phyloP scores from a whole-genome alignment of 2,888 invertebrate genomes.

The Bibio marci region DNA sequence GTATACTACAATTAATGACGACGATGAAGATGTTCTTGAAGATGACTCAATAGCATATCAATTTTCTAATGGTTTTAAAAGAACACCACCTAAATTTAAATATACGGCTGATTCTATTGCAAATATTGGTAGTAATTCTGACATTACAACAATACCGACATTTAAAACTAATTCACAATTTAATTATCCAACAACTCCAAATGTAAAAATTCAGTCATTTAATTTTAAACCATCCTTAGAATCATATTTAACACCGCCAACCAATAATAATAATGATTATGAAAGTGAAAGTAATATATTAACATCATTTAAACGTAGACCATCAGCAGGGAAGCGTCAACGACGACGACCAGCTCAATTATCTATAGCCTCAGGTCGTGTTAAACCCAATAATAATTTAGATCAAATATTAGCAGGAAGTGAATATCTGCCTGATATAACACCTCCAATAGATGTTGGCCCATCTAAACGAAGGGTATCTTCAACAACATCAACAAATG shows the following conservation, averaged over 20 bases:
- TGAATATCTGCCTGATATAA: background rate
- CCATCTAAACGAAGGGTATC: too few species aligned
- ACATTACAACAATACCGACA: background rate
- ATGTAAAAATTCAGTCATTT: constrained; percentile 15
- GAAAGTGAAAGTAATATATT: background rate
- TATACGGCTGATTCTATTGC: background rate
- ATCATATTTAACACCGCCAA: constrained; percentile 24
- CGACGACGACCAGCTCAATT: too few species aligned
- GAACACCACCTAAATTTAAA: constrained; percentile 6
- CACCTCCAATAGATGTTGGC: too few species aligned
- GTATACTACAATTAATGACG: constrained; percentile 12
- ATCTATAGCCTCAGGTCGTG: too few species aligned
- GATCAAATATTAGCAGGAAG: background rate
- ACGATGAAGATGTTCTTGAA: constrained; percentile 10
- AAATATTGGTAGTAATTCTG: background rate
- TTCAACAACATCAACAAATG: too few species aligned
- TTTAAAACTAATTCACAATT: background rate
- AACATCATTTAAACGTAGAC: background rate
- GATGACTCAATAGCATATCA: constrained; percentile 13
- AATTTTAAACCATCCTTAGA: constrained; percentile 20
- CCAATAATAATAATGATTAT: constrained; percentile 7
- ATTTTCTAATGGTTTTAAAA: constrained; percentile 13
- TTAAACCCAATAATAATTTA: background rate
- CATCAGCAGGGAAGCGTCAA: background rate
- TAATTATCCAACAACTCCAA: constrained; percentile 14